Evolutionary conservation across 2,797 vertebrate species (phyloP), one percentile per base, ranked within the genome.

Genomic region (Austrolebias charrua): DNA sequence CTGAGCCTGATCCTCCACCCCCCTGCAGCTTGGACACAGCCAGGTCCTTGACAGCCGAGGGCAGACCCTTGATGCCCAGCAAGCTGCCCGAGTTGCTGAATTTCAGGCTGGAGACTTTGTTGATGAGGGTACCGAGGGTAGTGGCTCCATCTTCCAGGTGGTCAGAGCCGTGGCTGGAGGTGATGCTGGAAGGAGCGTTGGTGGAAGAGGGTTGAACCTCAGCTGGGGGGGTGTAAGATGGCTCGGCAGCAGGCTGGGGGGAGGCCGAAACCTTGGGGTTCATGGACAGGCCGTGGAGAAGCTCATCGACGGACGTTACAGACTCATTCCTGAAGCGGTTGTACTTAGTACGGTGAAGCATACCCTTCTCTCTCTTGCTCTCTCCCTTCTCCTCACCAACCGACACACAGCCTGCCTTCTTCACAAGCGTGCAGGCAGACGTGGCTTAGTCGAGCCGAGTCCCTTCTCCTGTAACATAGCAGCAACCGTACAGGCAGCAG

Each of bases 261-360:
- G 90, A 90, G 75, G 94, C 91, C 82, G 96, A 94, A 90, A 96
- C 94, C 91, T 98, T 98, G 92, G 94, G 92, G 93, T 95, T 98
- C 94, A 96, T 95, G 91, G 96, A 94, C 92, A 98, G 94, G 92
- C 93, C 95, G 91, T 97, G 95, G 87, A 98, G 92, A 90, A 98
- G 94, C 92, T 98, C 97, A 94, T 98, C 95, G 88, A 95, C 94
- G 77, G 97, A 98, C 84, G 97, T 97, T 93, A 99, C 95, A 78
- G 96, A 98, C 94, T 99, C 97, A 94, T 99, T 98, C 94, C 95
- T 98, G 95, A 99, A 99, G 92, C 96, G 96, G 93, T 96, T 99
- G 93, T 99, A 99, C 93, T 98, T 99, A 93, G 96, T 96, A 93
- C 96, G 96, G 93, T 98, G 96, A 96, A 98, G 97, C 96, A 99